Conservation (phyloP, 2,797 vertebrate species). For the Pelobates cultripes region DNA sequence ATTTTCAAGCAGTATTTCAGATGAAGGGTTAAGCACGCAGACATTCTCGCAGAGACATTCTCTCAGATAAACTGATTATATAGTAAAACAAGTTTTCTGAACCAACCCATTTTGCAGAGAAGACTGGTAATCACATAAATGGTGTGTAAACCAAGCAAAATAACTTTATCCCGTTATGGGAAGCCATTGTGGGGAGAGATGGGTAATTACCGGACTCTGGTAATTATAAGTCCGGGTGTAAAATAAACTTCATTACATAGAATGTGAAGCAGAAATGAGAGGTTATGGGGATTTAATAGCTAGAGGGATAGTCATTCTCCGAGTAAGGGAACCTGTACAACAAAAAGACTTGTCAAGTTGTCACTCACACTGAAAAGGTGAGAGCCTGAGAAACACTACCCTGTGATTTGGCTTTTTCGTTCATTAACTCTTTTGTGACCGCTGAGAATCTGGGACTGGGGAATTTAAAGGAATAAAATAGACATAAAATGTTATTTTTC, state of each 20-base stretch:
- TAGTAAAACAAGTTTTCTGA: neutral
- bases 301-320: constrained; percentile 1
- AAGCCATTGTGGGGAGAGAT: neutral
- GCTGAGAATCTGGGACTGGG: neutral
- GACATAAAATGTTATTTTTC: too few relatives aligned
- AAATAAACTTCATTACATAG: constrained; percentile 30
- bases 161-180: neutral
- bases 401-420: neutral
- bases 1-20: too few relatives aligned
- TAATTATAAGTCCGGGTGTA: constrained; percentile 18
- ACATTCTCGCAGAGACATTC: too few relatives aligned
- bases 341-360: constrained; percentile 17
- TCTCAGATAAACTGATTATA: neutral
- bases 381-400: constrained; percentile 6
- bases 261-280: constrained; percentile 24
- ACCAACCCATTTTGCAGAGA: neutral
- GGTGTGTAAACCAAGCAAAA: neutral
- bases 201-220: neutral
- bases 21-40: too few relatives aligned
- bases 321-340: neutral
- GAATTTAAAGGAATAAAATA: neutral
- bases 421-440: neutral
- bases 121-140: neutral
- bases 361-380: neutral
- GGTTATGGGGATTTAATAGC: constrained; percentile 32